phyloP scores from a whole-genome alignment of 1,140 invertebrate genomes.

The Eupeodes corollae region DNA sequence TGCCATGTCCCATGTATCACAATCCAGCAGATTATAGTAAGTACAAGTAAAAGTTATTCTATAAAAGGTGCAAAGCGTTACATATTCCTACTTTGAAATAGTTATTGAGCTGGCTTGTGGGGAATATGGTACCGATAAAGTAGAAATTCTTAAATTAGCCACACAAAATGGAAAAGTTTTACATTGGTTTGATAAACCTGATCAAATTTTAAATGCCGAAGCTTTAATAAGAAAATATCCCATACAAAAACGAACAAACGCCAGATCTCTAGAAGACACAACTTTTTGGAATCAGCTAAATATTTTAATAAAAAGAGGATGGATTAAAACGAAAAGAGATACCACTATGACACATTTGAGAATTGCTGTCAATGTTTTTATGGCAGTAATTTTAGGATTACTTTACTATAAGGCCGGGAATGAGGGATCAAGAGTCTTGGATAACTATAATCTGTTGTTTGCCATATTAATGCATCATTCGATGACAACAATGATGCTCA shows the following conservation, averaged over 20 bases:
- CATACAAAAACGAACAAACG: slow-evolving; percentile 36
- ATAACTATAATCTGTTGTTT: slow-evolving; percentile 74
- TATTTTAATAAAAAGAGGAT: slow-evolving; percentile 56
- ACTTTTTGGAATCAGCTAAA: slow-evolving; percentile 55
- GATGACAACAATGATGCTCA: slow-evolving; percentile 78
- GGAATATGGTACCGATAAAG: slow-evolving; percentile 75
- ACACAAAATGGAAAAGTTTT: slow-evolving; percentile 60
- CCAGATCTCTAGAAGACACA: slow-evolving; percentile 50
- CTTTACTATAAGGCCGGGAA: slow-evolving; percentile 58
- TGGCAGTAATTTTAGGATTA: slow-evolving; percentile 60
- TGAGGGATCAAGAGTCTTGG: slow-evolving; percentile 59
- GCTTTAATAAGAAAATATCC: slow-evolving; percentile 44
- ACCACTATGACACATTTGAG: slow-evolving; percentile 84
- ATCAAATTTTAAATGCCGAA: slow-evolving; percentile 42
- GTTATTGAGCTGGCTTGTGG: slow-evolving; percentile 82
- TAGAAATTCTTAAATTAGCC: slow-evolving; percentile 54
- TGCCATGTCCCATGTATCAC: slow-evolving; percentile 84
- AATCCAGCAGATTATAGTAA: slow-evolving; percentile 91
- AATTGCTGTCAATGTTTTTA: slow-evolving; percentile 56
- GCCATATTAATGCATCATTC: slow-evolving; percentile 72
- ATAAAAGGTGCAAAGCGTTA: not conserved
- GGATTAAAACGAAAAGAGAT: slow-evolving; percentile 60
- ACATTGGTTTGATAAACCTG: slow-evolving; percentile 53
- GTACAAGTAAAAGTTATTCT: slow-evolving; percentile 18
- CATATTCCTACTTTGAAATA: slow-evolving; percentile 32